Percentiles rank a stretch among this genome's conserved stretches.
Evolutionary conservation across 2,113 vertebrate genomes (phyloP).

Genomic region (Rhea pennata): DNA sequence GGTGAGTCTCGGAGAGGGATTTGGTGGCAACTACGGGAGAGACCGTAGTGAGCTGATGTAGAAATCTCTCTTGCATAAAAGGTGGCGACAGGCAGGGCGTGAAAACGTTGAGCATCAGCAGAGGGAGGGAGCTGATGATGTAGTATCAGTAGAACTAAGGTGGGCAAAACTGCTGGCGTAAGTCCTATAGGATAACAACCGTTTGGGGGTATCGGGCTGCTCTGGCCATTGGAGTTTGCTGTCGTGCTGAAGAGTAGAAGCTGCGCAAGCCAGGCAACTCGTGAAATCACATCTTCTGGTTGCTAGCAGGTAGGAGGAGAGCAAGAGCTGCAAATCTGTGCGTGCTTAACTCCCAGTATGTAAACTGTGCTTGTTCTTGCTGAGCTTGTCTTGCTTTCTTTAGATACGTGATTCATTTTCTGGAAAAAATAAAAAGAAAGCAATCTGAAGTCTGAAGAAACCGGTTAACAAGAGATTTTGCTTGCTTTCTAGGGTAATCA

Average conservation of each 20-base stretch:
- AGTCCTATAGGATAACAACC: neutral
- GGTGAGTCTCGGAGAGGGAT: neutral
- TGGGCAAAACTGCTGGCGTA: accelerated
- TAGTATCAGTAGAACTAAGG: accelerated
- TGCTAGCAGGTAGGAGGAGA: neutral
- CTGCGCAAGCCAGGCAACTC: neutral
- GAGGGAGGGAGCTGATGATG: neutral
- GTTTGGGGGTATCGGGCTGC: accelerated
- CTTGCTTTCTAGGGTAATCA: neutral
- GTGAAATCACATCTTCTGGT: neutral
- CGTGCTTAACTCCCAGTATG: accelerated
- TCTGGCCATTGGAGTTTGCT: neutral
- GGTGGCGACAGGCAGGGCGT: neutral
- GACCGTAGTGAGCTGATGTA: neutral
- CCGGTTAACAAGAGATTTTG: neutral
- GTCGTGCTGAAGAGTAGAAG: neutral
- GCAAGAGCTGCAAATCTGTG: neutral
- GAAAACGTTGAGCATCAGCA: accelerated
- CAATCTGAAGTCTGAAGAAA: neutral
- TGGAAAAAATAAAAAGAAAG: accelerated
- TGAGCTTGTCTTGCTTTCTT: neutral
- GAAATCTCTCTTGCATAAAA: neutral
- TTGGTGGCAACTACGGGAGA: no score
- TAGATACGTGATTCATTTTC: neutral
- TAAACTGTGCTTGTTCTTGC: neutral